Evolutionary conservation across 2,888 invertebrate genomes (phyloP), one percentile per base, ranked within the genome.

Genomic region (Agrochola macilenta): DNA sequence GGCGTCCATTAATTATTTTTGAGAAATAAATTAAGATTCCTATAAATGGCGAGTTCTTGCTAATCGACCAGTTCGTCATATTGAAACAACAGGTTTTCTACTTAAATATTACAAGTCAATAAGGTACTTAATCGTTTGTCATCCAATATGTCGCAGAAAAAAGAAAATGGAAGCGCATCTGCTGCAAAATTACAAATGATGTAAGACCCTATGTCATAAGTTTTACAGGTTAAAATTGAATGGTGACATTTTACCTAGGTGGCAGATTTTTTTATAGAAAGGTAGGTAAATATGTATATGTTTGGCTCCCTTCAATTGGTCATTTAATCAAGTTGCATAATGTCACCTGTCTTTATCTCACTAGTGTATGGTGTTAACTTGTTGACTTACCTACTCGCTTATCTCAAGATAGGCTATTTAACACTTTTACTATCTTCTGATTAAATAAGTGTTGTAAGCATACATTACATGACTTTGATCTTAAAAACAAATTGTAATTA

Each of bases 1-100:
- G 87, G 87, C 85, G 87, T 86, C 63, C 78, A 79, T 87, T 83
- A 77, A 74, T 76, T 61, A 74, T 68, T 82, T 77, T 73, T 39
- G 20, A 69, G 73, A 63, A 84, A 66, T 76, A 76, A 49, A 73
- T 82, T 76, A 54, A 61, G 23, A 72, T 71, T 76, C 58, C 54
- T 66, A 72, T 71, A 87, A 82, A 81, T 63, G 43, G 46, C 54
- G 23, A 52, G 70, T 77, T 84, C 49, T 64, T 70, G 64, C 64
- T 76, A 76, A 78, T 78, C 69, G 46, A 54, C 49, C 68, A 14
- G 43, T 58, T 63, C 43, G 46, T 14, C 30, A 74, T 5, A 7
- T 14, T 52, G 9, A 26, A 39, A 73, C 35, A 70, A 76, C 57
- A 23, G 39, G 39, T 68, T 83, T 81, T 68, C 39, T 43, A 68